Conservation (phyloP, 2,113 vertebrate species). For the Xiphophorus maculatus region DNA sequence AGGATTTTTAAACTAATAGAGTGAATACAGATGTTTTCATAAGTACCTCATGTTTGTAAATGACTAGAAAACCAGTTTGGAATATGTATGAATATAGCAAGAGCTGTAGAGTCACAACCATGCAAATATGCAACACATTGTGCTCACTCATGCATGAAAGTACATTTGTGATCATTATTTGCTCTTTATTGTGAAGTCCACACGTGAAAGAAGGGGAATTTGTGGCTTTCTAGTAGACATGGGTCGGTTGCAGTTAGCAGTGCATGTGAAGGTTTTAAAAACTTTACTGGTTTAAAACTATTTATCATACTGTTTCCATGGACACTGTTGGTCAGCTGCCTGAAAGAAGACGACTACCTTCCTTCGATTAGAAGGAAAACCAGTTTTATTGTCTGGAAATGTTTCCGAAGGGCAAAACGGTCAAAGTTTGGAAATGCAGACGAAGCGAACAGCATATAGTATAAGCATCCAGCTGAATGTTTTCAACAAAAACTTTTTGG, state of each 20-base stretch:
- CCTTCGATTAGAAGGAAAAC: neutral
- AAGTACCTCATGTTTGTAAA: constrained; percentile 31
- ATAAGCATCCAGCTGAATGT: neutral
- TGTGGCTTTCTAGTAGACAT: constrained; percentile 16
- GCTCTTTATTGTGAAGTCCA: neutral
- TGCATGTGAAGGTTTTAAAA: neutral
- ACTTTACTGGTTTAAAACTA: neutral
- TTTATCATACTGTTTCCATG: neutral
- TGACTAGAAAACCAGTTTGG: constrained; percentile 6
- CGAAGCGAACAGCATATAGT: neutral
- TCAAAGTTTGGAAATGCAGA: neutral
- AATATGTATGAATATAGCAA: constrained; percentile 31
- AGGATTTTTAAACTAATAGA: constrained; percentile 7
- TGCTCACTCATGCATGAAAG: constrained; percentile 8
- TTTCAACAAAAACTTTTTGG: neutral
- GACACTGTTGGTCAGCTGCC: neutral
- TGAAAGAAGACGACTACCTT: neutral
- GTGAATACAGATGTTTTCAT: constrained; percentile 32
- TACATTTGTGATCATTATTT: constrained; percentile 14
- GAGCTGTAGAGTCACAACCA: constrained; percentile 13
- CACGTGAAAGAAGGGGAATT: constrained; percentile 7
- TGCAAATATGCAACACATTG: constrained; percentile 2
- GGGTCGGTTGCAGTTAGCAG: neutral
- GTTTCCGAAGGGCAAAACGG: neutral
- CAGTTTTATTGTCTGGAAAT: neutral